Evolutionary conservation across 2,797 vertebrate genomes (phyloP), one percentile per base, ranked within the genome.

Genomic region (Poeciliopsis turneri): DNA sequence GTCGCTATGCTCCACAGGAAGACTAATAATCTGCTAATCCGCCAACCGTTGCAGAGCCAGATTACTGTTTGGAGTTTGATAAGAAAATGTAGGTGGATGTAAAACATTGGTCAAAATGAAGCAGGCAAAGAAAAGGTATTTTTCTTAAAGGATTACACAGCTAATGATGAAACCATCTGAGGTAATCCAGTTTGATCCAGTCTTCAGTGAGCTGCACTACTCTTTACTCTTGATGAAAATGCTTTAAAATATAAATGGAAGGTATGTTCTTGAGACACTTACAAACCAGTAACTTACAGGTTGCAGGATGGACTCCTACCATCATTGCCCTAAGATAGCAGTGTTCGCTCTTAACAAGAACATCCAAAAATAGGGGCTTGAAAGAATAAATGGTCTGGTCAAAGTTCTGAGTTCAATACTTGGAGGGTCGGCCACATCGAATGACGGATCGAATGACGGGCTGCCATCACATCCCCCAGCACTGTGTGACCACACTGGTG

Each of bases 21-120:
- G 68, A 18, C 25, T 61, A 43, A 73, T 85, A 87, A 90, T 90
- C 84, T 77, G 81, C 69, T 87, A 88, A 90, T 87, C 80, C 83
- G 18, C 36, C 69, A n/a, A 74, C 77, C 59, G 33, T 3, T 53
- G 64, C 77, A 68, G 77, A 79, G 70, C 71, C 79, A 84, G 83
- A 91, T 87, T 89, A 86, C 80, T 76, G 77, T 78, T 74, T 36
- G 64, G 73, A 72, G 78, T 75, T 84, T 73, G 78, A 90, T 85
- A 83, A 89, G 72, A 33, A 87, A 84, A 83, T 75, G 83, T 84
- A 59, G 64, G 76, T 33, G 77, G 83, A 16, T 79, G 84, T 85
- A 77, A 87, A 84, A 85, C 53, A 85, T 84, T 74, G 80, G 73
- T 64, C 73, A 41, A 30, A 59, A 30, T 59, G 6, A 59, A 55